Base-by-base conservation (phyloP, 2,888 invertebrate species). In the Neoaliturus tenellus region DNA sequence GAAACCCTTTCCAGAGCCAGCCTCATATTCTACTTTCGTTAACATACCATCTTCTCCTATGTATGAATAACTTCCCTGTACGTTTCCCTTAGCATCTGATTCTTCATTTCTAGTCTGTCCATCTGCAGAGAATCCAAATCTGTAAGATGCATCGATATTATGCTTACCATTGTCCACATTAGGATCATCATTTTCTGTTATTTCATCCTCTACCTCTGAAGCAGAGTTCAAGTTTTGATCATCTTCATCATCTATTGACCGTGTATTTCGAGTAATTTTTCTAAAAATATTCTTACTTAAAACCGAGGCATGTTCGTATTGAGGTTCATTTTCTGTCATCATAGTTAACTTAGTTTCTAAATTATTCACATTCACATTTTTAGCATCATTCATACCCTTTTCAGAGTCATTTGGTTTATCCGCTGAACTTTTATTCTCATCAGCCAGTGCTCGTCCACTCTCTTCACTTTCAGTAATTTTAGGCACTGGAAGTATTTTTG, bases 1-100 rank as follows among this genome's bases (percentile, higher is more conserved):
- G 84, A 90, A 89, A 28, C 89, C 89, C 12, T 88, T 89, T 23
- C 85, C 87, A 28, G 87, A 86, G 31, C 89, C 89, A 20, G 89
- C 89, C 41, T 87, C 82, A 85, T 89, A 89, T 33, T 85, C 86
- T 28, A 87, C 86, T n/a, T 44, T 75, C 6, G 83, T 41, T 23
- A 73, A 62, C 23, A 84, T 48, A 0, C 85, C 86, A 51, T 86
- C 86, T 33, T 84, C 86, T 5, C 85, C 86, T 12, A 85, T 73
- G 78, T 86, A 88, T 33, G 86, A 85, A 69, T 83, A 88, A 39
- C 85, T 86, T 5, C 88, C 88, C 23, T 84, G 73, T 0, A 88
- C 87, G 71, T 87, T 88, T 62, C 87, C 87, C 12, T 78, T 28
- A 10, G 85, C 69, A 82, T 88, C 88, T 12, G 85, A 41, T 1